Evolutionary conservation across 2,888 invertebrate genomes (phyloP), one percentile per base, ranked within the genome.

Genomic region (Drosophila niveifrons): DNA sequence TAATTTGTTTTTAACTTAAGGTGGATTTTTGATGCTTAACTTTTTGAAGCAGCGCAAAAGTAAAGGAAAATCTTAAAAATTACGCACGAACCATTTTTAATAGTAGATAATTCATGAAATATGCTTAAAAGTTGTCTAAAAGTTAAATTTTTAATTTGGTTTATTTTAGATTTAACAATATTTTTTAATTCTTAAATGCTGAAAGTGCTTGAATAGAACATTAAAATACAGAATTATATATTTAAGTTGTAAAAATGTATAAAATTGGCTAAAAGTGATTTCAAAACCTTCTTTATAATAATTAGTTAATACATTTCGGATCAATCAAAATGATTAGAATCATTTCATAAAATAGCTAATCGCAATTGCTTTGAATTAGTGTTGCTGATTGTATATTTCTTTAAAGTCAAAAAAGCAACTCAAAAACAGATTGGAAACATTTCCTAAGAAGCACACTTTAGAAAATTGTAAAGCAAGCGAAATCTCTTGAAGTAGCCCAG

Each of bases 401-500:
- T 23, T 23, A 6, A 23, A 23, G 6, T 23, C 10, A 8, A 10
- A 31, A 10, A 31, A 3, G 31, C 8, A 10, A 10, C 9, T 1
- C 3, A 39, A 17, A 29, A 11, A 17, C 11, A 13, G n/a, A 23
- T 34, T 56, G 2, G 9, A 29, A 46, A 18, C 23, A 13, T 6
- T 34, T 11, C 18, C 34, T 34, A 34, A 57, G 36, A 2, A 29
- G 13, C 10, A 9, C 15, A n/a, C 15, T 17, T 29, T 15, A 4
- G 39, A 17, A 7, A 51, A 34, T 13, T 68, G 51, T 56, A 23
- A 46, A 11, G 31, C 34, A 46, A 15, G 34, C 18, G 11, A 56
- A 46, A 46, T 29, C 17, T 59, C 31, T 50, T 50, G n/a, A 43
- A 59, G 13, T 50, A 41, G 50, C 17, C 41, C 50, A 59, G 28